Evolutionary conservation across 2,888 invertebrate genomes (phyloP), one percentile per base, ranked within the genome.

Genomic region (Drosophila mulleri): DNA sequence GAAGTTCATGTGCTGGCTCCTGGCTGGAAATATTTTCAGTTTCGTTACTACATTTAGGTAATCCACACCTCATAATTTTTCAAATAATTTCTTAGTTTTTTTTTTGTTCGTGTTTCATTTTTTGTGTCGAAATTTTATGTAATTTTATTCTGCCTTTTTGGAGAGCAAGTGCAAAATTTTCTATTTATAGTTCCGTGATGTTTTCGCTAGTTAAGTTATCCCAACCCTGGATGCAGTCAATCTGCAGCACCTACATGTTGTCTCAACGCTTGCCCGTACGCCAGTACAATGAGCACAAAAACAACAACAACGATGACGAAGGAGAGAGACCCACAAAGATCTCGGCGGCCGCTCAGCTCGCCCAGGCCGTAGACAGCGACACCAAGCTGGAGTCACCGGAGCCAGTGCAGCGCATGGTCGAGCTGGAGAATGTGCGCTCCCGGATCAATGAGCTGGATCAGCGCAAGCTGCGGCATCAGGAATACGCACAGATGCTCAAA

Each of bases 371-470:
- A 2, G 54, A 63, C 5, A n/a, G 45, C 3, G 35, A 44, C 0
- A 54, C 57, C 0, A 41, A 18, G 12, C 20, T 29, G 42, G 59
- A 67, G 50, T 45, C 79, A 1, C 73, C 69, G 50, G 66, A 79
- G 14, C 63, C 64, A 1, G 26, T 58, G 0, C 60, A 50, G 11
- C 77, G 73, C 11, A 37, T 56, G n/a, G 60, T 71, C 2, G 53
- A 61, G 2, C 37, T 63, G 20, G 44, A 65, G 20, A 18, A 71
- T 42, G 47, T 53, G 2, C 58, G 44, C 0, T 72, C 80, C 3
- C 59, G 54, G 8, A 71, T 80, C 0, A 72, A 68, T 18, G 80
- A 80, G 2, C 18, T 74, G 8, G 80, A 80, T 39, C 80, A 80
- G n/a, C 80, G 80, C 0, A 50, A 53, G 20, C 2, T 61, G 9